phyloP scores from a whole-genome alignment of 1,140 invertebrate species.

The Eriocheir sinensis region DNA sequence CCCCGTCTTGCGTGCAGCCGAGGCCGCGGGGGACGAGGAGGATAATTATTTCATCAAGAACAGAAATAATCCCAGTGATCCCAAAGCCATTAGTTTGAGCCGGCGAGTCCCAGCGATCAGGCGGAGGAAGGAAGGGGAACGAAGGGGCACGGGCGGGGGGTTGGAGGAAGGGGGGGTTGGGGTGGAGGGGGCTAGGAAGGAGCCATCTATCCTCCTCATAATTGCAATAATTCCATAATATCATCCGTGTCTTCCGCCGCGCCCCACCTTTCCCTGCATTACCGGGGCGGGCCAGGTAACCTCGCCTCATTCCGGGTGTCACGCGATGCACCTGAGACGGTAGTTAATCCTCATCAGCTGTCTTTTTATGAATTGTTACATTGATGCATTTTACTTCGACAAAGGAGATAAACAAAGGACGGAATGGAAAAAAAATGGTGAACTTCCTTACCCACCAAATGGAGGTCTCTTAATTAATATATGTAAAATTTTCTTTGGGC shows the following conservation, averaged over 20 bases:
- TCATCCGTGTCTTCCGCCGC: neutral
- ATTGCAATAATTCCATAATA: constrained; percentile 27
- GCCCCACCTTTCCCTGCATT: neutral
- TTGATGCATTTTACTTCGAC: too few relatives aligned
- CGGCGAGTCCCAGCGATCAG: neutral
- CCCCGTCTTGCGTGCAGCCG: neutral
- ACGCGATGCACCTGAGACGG: neutral
- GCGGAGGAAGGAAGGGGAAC: neutral
- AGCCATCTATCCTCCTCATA: neutral
- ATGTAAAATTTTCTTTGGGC: too few relatives aligned
- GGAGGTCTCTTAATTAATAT: too few relatives aligned
- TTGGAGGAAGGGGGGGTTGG: neutral
- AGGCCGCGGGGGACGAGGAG: neutral
- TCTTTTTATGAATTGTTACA: too few relatives aligned
- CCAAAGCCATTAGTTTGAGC: neutral
- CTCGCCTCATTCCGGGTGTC: neutral
- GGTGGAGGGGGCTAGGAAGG: neutral
- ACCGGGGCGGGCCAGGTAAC: neutral
- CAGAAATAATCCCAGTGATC: constrained; percentile 29
- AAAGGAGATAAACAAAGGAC: neutral
- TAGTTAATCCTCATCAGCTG: too few relatives aligned
- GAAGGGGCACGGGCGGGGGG: neutral
- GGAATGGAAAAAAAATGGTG: neutral
- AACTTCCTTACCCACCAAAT: too few relatives aligned
- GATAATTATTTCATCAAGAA: constrained; percentile 40